Evolutionary conservation across 2,113 vertebrate genomes (phyloP).

Genomic region (Ammospiza caudacuta): DNA sequence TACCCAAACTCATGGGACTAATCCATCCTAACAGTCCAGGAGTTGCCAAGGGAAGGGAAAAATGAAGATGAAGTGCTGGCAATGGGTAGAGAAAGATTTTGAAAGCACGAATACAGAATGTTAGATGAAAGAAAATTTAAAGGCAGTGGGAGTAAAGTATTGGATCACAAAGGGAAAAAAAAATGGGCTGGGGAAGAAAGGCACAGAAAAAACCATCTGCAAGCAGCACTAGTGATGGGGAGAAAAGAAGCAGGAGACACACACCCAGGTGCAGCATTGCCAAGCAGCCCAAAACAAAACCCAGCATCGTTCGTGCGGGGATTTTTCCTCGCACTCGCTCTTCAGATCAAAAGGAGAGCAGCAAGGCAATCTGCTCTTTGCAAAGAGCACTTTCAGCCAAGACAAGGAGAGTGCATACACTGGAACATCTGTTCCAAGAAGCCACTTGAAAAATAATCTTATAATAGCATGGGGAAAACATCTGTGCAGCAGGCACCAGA

Average conservation of each 20-base stretch:
- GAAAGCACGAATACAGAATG: neutral
- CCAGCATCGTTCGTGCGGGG: slow-evolving; percentile 47
- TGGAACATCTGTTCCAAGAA: slow-evolving; percentile 80
- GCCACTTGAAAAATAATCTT: slow-evolving; percentile 80
- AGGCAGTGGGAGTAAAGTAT: slow-evolving; percentile 35
- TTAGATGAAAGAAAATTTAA: slow-evolving; percentile 45
- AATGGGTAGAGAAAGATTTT: slow-evolving; percentile 20
- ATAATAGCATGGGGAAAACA: slow-evolving; percentile 77
- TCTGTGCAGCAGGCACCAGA: slow-evolving; percentile 77
- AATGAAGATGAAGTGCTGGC: slow-evolving; percentile 31
- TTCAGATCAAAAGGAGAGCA: slow-evolving; percentile 76
- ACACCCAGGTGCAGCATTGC: slow-evolving; percentile 69
- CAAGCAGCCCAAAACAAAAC: slow-evolving; percentile 58
- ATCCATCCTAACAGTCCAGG: neutral
- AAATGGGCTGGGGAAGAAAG: slow-evolving; percentile 63
- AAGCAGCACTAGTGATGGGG: slow-evolving; percentile 50
- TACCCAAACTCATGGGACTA: slow-evolving; percentile 2
- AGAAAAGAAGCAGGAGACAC: slow-evolving; percentile 64
- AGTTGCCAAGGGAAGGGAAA: slow-evolving; percentile 20
- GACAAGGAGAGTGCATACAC: slow-evolving; percentile 55
- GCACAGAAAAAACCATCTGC: slow-evolving; percentile 67
- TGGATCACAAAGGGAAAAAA: slow-evolving; percentile 45
- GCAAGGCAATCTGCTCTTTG: slow-evolving; percentile 70
- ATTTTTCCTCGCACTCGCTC: slow-evolving; percentile 2
- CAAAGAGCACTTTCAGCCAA: slow-evolving; percentile 62